Evolutionary conservation across 92 coral and sea anemone species (phyloP), one percentile per base, ranked within the genome.

Genomic region (Epizoanthus fatuus): DNA sequence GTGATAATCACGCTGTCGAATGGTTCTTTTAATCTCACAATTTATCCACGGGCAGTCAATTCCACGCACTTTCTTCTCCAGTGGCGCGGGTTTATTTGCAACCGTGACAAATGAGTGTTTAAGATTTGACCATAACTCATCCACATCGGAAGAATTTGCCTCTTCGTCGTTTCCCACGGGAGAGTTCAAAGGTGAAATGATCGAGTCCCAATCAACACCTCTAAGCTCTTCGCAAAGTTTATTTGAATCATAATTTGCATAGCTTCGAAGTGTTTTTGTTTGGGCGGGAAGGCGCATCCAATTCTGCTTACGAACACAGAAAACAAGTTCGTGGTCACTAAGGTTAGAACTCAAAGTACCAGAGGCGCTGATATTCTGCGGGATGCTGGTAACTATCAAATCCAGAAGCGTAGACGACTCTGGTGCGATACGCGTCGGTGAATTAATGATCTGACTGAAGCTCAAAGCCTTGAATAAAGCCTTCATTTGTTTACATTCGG

Each of bases 401-500:
- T 25, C 72, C 15, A 79, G 8, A 16, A 79, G 15, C 25, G 73
- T 22, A 2, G 53, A 60, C 57, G 49, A 57, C 6, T 57, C 70
- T 0, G 20, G n/a, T 60, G 55, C 45, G 12, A 79, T 62, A n/a
- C 84, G 55, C 14, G 84, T 62, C 9, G 72, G 84, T 3, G 88
- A 17, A 17, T 79, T 29, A 7, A 79, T 79, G 0, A 79, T 11
- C 47, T 79, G 56, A 5, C 40, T 81, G 49, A 44, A 81, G 67
- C 38, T 51, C 53, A 66, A 10, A 40, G 77, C 47, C 57, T 29
- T 79, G 29, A 79, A 63, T 38, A 81, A 32, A 45, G 77, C 45
- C n/a, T 67, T 65, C 17, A 67, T 19, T 66, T 81, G 86, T 67
- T 81, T 81, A 81, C 86, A 40, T 47, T 81, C 63, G 13, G 73